Evolutionary conservation across 1,140 invertebrate genomes (phyloP).

Genomic region (Polypedilum vanderplanki): DNA sequence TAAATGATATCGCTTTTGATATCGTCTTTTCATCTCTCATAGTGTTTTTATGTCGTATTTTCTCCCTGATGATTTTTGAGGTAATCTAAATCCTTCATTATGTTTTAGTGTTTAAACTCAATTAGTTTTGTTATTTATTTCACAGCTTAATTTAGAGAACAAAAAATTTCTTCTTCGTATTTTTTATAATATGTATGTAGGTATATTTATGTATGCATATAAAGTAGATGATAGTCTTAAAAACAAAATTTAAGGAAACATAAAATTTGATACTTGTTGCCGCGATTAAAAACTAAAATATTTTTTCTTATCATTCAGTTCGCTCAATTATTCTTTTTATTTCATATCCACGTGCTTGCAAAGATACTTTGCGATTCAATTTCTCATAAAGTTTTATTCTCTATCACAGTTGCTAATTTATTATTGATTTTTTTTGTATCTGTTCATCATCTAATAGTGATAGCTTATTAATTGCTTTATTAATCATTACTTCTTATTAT

Average conservation of each 20-base stretch:
- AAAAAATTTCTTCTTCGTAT: background rate
- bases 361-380: constrained; percentile 6
- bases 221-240: no score
- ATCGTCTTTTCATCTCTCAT: constrained; percentile 11
- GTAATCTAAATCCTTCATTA: constrained; percentile 18
- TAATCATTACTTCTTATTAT: background rate
- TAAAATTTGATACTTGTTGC: no score
- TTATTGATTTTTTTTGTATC: constrained; percentile 1
- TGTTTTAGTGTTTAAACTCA: background rate
- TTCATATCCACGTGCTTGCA: background rate
- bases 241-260: no score
- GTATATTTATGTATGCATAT: no score
- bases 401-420: constrained; percentile 9
- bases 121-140: background rate
- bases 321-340: no score
- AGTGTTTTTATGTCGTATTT: background rate
- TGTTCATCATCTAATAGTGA: background rate
- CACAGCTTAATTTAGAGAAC: constrained; percentile 12
- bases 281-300: background rate
- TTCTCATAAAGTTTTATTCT: background rate
- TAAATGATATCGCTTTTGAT: background rate
- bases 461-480: background rate
- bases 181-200: no score
- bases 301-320: background rate
- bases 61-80: constrained; percentile 4